phyloP scores from a whole-genome alignment of 2,113 vertebrate species.

The Lichenostomus cassidix region DNA sequence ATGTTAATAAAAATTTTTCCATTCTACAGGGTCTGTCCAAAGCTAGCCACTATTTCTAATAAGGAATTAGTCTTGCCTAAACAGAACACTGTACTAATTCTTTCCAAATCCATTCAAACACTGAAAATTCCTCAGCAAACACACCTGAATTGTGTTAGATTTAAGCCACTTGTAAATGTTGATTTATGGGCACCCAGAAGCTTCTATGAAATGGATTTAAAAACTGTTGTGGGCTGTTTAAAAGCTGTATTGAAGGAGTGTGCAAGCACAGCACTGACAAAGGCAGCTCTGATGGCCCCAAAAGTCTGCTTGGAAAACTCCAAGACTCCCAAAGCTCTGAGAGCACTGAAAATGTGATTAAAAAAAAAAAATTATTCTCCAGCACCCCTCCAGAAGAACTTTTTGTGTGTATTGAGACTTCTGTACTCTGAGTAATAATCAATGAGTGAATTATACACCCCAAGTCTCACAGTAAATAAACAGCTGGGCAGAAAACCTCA shows the following conservation, averaged over 20 bases:
- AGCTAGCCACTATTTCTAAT: neutral
- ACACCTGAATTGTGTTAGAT: neutral
- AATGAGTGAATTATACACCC: neutral
- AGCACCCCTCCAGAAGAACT: neutral
- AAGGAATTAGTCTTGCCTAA: neutral
- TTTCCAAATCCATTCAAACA: neutral
- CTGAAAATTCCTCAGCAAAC: neutral
- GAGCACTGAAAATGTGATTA: rapidly evolving
- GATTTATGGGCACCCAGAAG: neutral
- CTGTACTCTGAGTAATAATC: rapidly evolving
- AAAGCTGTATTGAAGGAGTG: neutral
- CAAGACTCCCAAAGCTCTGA: neutral
- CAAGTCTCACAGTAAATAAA: neutral
- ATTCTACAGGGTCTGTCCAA: neutral
- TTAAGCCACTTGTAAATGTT: neutral
- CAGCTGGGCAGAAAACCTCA: neutral
- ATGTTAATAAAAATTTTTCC: neutral
- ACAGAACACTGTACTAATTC: neutral
- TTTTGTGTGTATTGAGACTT: neutral
- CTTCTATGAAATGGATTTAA: neutral
- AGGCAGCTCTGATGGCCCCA: neutral
- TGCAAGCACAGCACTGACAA: neutral
- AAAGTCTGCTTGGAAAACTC: neutral
- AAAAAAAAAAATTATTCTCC: neutral
- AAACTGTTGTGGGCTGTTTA: neutral